Percentiles rank a stretch among this genome's conserved stretches.
phyloP scores from a whole-genome alignment of 2,888 invertebrate species.

The Papilio demoleus region DNA sequence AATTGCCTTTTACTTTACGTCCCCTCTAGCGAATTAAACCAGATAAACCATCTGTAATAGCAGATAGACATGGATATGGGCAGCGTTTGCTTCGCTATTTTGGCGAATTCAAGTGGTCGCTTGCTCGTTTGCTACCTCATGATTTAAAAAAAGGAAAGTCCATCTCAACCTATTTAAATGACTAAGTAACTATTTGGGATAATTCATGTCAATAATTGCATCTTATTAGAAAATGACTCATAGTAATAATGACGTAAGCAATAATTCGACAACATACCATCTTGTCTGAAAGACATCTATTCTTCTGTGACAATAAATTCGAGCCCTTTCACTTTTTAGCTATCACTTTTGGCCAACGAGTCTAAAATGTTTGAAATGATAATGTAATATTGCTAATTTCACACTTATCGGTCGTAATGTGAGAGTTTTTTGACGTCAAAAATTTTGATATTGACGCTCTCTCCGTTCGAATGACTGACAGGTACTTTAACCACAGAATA shows the following conservation, averaged over 20 bases:
- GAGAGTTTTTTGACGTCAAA: slow-evolving; percentile 29
- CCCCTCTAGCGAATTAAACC: no score
- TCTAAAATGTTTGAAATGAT: slow-evolving; percentile 1
- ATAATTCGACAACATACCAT: not conserved
- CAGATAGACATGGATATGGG: no score
- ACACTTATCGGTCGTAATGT: slow-evolving; percentile 31
- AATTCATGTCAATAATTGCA: not conserved
- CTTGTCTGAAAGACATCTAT: slow-evolving; percentile 2
- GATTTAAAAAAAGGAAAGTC: no score
- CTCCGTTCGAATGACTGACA: slow-evolving; percentile 10
- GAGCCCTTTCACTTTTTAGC: slow-evolving; percentile 33
- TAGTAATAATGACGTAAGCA: not conserved
- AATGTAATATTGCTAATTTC: slow-evolving; percentile 28
- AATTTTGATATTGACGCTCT: slow-evolving; percentile 32
- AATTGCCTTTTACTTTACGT: no score
- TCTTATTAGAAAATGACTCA: not conserved
- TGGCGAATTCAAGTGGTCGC: no score
- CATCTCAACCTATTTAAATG: no score
- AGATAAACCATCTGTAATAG: no score
- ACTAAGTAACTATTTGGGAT: no score
- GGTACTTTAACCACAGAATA: not conserved
- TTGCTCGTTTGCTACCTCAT: no score
- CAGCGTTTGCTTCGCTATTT: no score
- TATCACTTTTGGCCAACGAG: slow-evolving; percentile 25
- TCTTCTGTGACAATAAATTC: slow-evolving; percentile 6